Evolutionary conservation across 2,888 invertebrate species (phyloP).

Genomic region (Ectemnius lituratus): DNA sequence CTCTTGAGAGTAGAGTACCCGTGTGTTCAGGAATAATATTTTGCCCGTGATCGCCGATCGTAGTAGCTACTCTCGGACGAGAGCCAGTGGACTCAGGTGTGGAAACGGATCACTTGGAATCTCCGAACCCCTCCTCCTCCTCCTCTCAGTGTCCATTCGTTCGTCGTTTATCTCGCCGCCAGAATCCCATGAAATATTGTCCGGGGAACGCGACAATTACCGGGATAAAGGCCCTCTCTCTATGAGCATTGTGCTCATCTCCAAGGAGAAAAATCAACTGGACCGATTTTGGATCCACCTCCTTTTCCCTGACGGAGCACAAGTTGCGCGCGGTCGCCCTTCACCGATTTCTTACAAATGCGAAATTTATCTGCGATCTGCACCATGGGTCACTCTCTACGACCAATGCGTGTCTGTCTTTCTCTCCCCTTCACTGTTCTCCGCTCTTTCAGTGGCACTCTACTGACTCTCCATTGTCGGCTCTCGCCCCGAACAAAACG

Average conservation of each 20-base stretch:
- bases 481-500: conserved; percentile 45
- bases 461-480: conserved; percentile 58
- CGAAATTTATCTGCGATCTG: conserved; percentile 72
- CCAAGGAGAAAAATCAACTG: conserved; percentile 34
- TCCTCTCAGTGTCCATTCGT: conserved; percentile 41
- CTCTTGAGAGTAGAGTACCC: conserved; percentile 9
- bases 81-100: conserved; percentile 32
- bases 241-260: conserved; percentile 49
- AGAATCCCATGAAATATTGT: conserved; percentile 31
- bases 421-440: background rate
- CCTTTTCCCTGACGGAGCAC: conserved; percentile 23
- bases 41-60: conserved; percentile 49
- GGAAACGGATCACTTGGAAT: conserved; percentile 37
- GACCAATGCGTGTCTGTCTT: conserved; percentile 31
- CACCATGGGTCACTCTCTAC: conserved; percentile 36
- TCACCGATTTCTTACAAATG: conserved; percentile 60
- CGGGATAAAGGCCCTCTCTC: conserved; percentile 45
- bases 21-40: conserved; percentile 62
- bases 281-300: conserved; percentile 41
- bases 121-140: conserved; percentile 10
- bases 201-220: conserved; percentile 61
- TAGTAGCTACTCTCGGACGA: conserved; percentile 22
- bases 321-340: conserved; percentile 41
- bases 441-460: conserved; percentile 34
- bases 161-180: conserved; percentile 44